Percentiles rank a stretch among this genome's conserved stretches.
These are phyloP conservation scores for Eulemur macaco DNA, from an alignment of 2,113 vertebrate species.

Conservation along the genomic window DNA sequence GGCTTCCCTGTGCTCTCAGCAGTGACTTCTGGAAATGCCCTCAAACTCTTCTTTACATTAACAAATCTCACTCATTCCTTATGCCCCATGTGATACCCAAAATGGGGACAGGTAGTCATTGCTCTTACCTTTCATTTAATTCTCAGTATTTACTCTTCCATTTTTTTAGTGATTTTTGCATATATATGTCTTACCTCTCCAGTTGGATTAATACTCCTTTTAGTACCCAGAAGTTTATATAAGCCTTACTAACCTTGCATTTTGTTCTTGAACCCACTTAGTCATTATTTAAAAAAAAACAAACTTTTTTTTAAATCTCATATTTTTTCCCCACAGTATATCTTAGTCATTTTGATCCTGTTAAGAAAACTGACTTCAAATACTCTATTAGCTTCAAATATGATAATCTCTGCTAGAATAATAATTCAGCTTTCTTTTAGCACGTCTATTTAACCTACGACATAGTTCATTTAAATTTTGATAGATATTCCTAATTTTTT, in stretches of 20 bases:
- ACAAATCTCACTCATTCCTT: not conserved
- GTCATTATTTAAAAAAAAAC: not conserved
- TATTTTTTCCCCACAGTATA: not conserved
- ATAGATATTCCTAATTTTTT: not conserved
- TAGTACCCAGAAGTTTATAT: not conserved
- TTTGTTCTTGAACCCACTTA: not conserved
- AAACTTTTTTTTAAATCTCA: not conserved
- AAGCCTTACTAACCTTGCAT: not conserved
- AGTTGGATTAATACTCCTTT: not conserved
- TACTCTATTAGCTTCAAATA: not conserved
- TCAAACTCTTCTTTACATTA: fast-evolving
- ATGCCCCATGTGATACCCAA: not conserved
- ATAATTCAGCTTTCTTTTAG: not conserved
- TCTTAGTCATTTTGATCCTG: not conserved
- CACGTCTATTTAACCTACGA: not conserved
- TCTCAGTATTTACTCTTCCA: not conserved
- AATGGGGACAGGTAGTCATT: not conserved
- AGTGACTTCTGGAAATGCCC: not conserved
- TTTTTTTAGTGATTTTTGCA: not conserved
- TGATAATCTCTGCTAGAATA: not conserved
- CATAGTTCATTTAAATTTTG: not conserved
- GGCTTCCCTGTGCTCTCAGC: not conserved
- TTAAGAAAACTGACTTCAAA: not conserved
- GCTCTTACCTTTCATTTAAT: not conserved
- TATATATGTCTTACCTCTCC: not conserved